Base-by-base conservation (phyloP, 2,888 invertebrate species). In the Oligia fasciuncula region DNA sequence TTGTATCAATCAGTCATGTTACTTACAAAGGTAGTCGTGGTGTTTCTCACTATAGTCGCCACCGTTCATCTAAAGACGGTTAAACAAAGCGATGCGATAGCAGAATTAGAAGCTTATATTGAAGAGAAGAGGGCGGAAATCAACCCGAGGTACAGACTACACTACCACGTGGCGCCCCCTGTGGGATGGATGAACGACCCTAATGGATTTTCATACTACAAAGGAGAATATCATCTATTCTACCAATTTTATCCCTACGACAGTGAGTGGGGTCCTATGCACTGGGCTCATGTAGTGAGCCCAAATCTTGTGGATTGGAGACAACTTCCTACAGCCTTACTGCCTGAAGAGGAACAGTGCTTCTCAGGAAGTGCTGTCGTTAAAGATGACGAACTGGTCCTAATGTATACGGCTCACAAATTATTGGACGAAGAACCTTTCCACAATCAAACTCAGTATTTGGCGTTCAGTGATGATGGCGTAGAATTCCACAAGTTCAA, bases 171-270 rank as follows among this genome's bases (percentile, higher is more conserved):
- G 5, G 90, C 93, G 0, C 94, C 95, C 0, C 96, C 96, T 0
- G 95, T 96, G 0, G 97, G 97, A 23, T 97, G 97, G 97, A 95
- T 97, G 91, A 97, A 97, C 86, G 97, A 97, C 79, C 97, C 97
- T 0, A 97, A 97, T 81, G 97, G 97, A 11, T 96, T 97, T 88
- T 95, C 96, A 0, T 97, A 92, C 86, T 96, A 94, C 89, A 94
- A 96, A 68, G 97, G 96, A n/a, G 93, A 96, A 85, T 97, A 95
- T 80, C 97, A 97, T 85, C 89, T 97, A 0, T 97, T 97, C 90
- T 97, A 96, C 85, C 97, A 97, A 88, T 97, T 94, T 83, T 96
- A 97, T 84, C 97, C 97, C 0, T 95, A 96, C 77, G 94, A 94
- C 62, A 93, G 95, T 46, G 87, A 91, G 0, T 96, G 95, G 96